A percentile compares a stretch with the other conserved stretches of the same genome.
These are phyloP conservation scores for Radopholus similis DNA, from an alignment of 1,140 invertebrate genomes.

Conservation along the genomic window DNA sequence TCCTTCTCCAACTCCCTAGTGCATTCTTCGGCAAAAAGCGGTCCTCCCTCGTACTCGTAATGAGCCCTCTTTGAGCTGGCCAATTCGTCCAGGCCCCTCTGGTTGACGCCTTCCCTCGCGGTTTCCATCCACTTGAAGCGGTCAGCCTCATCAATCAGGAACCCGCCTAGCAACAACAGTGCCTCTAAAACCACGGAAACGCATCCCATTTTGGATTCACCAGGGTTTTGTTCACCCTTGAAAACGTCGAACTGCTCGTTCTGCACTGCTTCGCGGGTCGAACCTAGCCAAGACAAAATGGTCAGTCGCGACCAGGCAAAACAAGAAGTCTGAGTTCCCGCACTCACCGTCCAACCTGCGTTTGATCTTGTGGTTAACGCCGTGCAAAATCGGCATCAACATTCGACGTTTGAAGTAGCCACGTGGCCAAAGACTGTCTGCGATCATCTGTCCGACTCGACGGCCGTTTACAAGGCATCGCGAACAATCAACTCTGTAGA, in stretches of 20 bases:
- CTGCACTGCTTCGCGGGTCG: neutral
- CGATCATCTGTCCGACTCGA: slow-evolving; percentile 15
- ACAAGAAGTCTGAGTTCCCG: too few relatives aligned
- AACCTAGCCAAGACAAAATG: neutral
- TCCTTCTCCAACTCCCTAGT: too few relatives aligned
- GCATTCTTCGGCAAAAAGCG: slow-evolving; percentile 8
- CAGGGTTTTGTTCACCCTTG: neutral
- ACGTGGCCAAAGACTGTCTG: slow-evolving; percentile 21
- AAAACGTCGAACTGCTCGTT: slow-evolving; percentile 19
- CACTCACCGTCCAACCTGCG: neutral
- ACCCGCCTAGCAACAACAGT: slow-evolving; percentile 12
- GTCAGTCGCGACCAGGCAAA: neutral
- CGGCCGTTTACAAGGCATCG: slow-evolving; percentile 14
- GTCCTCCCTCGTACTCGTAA: slow-evolving; percentile 13
- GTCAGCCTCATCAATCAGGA: slow-evolving; percentile 17
- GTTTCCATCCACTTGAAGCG: slow-evolving; percentile 22
- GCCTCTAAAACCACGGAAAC: slow-evolving; percentile 6
- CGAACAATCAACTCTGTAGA: slow-evolving; percentile 18
- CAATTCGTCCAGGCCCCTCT: slow-evolving; percentile 16
- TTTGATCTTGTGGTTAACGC: slow-evolving; percentile 13
- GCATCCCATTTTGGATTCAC: neutral
- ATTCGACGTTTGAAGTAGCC: slow-evolving; percentile 9
- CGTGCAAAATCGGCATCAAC: slow-evolving; percentile 15
- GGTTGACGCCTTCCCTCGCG: slow-evolving; percentile 16
- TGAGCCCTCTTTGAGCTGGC: slow-evolving; percentile 13